These are phyloP conservation scores for Galbula dea DNA, from an alignment of 2,113 vertebrate genomes.

Conservation along the genomic window DNA sequence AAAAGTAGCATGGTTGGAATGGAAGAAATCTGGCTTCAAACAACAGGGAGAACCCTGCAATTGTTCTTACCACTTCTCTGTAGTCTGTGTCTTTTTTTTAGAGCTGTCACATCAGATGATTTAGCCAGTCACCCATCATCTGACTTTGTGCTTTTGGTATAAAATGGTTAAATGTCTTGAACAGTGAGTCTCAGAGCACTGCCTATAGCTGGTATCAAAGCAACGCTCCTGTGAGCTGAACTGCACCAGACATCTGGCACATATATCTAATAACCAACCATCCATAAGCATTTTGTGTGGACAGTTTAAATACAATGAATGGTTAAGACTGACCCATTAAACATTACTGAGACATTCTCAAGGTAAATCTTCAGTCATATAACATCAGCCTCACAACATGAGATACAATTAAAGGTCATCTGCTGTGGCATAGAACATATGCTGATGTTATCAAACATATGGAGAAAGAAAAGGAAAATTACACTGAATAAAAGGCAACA, in stretches of 20 bases:
- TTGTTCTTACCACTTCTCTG: background rate
- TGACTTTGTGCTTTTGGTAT: background rate
- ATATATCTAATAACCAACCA: slow-evolving; percentile 27
- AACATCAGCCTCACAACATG: slow-evolving; percentile 24
- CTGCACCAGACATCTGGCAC: slow-evolving; percentile 7
- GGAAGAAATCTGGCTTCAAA: background rate
- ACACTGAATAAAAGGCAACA: background rate
- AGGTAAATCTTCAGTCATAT: slow-evolving; percentile 48
- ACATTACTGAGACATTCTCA: slow-evolving; percentile 39
- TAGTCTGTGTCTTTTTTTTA: background rate
- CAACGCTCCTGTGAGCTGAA: background rate
- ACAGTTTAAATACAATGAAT: slow-evolving; percentile 34
- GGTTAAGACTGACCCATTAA: slow-evolving; percentile 39
- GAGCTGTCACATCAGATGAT: background rate
- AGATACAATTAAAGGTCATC: slow-evolving; percentile 48
- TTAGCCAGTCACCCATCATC: background rate
- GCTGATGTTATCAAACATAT: slow-evolving; percentile 26
- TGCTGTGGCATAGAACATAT: slow-evolving; percentile 8
- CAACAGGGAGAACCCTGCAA: background rate
- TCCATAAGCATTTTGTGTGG: slow-evolving; percentile 17
- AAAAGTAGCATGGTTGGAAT: background rate
- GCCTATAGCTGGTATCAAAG: background rate
- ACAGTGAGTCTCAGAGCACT: background rate
- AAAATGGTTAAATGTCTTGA: background rate
- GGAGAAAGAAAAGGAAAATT: background rate